These are phyloP conservation scores for Aptenodytes patagonicus DNA, from an alignment of 2,113 vertebrate genomes.

Conservation along the genomic window DNA sequence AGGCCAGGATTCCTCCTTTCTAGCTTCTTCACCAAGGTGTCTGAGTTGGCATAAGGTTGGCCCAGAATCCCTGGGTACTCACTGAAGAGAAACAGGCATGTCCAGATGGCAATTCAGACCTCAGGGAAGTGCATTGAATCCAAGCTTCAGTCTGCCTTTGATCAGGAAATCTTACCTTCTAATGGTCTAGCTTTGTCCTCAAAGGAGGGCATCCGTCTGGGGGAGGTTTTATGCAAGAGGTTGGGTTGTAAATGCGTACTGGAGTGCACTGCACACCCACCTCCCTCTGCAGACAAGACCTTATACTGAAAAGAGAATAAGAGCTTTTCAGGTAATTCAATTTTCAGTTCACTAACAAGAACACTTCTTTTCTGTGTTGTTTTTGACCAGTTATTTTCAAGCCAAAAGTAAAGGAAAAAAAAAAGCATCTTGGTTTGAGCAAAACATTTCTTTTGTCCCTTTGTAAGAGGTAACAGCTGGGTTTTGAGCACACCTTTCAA, in stretches of 20 bases:
- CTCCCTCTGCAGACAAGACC: background rate
- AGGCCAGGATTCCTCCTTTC: background rate
- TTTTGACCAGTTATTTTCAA: background rate
- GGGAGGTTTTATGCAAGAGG: background rate
- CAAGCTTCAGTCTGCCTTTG: background rate
- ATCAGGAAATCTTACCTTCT: background rate
- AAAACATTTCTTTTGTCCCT: background rate
- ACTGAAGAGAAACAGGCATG: background rate
- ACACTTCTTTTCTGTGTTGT: background rate
- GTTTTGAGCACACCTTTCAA: background rate
- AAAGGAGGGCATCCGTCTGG: background rate
- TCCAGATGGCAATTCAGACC: background rate
- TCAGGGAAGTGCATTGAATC: background rate
- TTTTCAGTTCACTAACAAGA: slow-evolving; percentile 9
- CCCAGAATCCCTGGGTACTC: background rate
- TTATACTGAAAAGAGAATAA: background rate
- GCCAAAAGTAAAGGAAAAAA: background rate
- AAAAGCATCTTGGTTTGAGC: background rate
- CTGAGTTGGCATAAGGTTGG: background rate
- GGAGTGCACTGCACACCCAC: background rate
- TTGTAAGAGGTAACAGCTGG: background rate
- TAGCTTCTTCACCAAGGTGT: background rate
- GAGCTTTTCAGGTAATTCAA: background rate
- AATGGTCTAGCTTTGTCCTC: background rate
- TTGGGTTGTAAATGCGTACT: background rate